Base-by-base conservation (phyloP, 2,113 vertebrate genomes). In the Rhineura floridana region DNA sequence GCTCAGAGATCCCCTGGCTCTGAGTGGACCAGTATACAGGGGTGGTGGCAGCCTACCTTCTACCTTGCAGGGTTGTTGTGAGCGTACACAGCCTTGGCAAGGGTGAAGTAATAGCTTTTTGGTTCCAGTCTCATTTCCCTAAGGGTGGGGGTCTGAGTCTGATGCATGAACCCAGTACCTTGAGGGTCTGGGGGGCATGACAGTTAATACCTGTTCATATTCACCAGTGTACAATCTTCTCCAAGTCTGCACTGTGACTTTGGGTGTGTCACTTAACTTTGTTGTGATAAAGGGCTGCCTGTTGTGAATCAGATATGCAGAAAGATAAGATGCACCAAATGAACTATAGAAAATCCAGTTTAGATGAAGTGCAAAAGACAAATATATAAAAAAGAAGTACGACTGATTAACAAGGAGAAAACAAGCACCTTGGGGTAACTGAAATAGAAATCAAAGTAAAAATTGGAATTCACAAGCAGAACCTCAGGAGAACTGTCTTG, bases 381-480 rank as follows among this genome's bases (percentile, higher is more conserved):
- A 0, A 85, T 93, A 28, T 1, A 23, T 30, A 81, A 91, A 76
- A n/a, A n/a, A 70, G 42, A 84, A 88, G 48, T 13, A 1, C 36
- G 39, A n/a, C 55, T 88, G 88, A 90, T 87, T 87, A 88, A 86
- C 52, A 52, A 88, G 85, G 78, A 85, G 39, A 86, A 87, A 83
- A 3, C 36, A 83, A 90, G 52, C 44, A 88, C 7, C 84, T 94
- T 81, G 86, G 88, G 84, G 28, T 52, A 63, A 46, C n/a, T 86
- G 83, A 80, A 90, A 91, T 8, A 88, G 70, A 92, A 88, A 87
- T 88, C 62, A 91, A 67, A 89, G 52, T 46, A 85, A 94, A 73
- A 1, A 46, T 9, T 82, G 62, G 33, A 82, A 83, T 21, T 90
- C 55, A 63, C 44, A 93, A 89, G 46, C 70, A 91, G 77, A 94